phyloP scores from a whole-genome alignment of 1,140 invertebrate species.

The Drosophila nigrodunni region DNA sequence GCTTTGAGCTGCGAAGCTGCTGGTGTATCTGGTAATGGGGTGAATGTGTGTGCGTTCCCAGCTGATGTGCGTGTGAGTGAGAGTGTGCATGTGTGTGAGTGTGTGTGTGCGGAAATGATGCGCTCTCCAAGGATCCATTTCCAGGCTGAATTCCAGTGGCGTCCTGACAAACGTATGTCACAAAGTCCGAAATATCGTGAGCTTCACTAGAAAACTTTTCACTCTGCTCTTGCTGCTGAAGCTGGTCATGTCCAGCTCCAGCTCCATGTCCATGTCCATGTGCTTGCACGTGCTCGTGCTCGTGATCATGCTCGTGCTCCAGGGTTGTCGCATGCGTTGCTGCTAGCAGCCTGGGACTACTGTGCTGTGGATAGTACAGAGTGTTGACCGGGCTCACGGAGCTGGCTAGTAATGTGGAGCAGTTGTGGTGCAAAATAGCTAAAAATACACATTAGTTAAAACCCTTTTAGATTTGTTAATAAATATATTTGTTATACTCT shows the following conservation, averaged over 20 bases:
- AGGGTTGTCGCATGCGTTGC: conserved; percentile 44
- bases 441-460: not conserved
- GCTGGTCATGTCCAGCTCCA: not conserved
- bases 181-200: conserved; percentile 97
- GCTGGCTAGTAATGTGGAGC: conserved; percentile 76
- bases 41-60: conserved; percentile 52
- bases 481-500: too few species aligned
- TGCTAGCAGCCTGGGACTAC: conserved; percentile 64
- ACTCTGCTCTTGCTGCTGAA: conserved; percentile 55
- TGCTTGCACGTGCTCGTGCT: conserved; percentile 34
- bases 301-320: conserved; percentile 65
- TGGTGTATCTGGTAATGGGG: conserved; percentile 76
- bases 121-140: conserved; percentile 36
- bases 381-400: conserved; percentile 84
- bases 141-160: conserved; percentile 28
- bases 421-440: conserved; percentile 74
- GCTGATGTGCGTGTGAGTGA: conserved; percentile 49
- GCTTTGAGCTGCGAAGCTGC: conserved; percentile 55
- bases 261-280: conserved; percentile 45
- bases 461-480: too few species aligned
- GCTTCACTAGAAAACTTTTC: conserved; percentile 61
- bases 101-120: conserved; percentile 59
- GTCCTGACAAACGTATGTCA: conserved; percentile 98
- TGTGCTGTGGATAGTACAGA: conserved; percentile 86
- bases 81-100: conserved; percentile 41